Evolutionary conservation across 2,888 invertebrate species (phyloP), one percentile per base, ranked within the genome.

Genomic region (Trissolcus brochymenae): DNA sequence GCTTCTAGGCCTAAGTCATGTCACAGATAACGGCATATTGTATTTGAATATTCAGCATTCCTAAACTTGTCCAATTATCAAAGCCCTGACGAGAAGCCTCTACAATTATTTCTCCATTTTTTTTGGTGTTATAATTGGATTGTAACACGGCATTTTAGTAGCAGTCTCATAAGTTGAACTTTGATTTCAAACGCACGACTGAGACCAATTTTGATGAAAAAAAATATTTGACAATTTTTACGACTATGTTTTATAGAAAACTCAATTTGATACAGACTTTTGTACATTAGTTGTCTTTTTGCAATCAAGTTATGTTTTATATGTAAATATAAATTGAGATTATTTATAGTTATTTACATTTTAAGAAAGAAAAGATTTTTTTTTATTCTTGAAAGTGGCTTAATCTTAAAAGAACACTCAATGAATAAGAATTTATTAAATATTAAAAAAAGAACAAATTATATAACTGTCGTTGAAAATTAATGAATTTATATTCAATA

Each of bases 1-100:
- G 75, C 77, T 75, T 77, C 75, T 79, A 77, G 62, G 77, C 72
- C 71, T 79, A 77, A 79, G 79, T 70, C 40, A 78, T 53, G 72
- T 51, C 60, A 43, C 40, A 66, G 50, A 55, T 57, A 70, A 74
- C 21, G 64, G 72, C 79, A 79, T 67, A 60, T 68, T 67, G 56
- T 77, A 77, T 74, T 67, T 56, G 46, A 72, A 67, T 72, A 62
- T 74, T 65, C 64, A 71, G 71, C 80, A 78, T 78, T 80, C 78
- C 76, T 79, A 73, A 76, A 75, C 25, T 61, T 72, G 57, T 43
- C 50, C 70, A 53, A 57, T 60, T 57, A 77, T 71, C 57, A 35
- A 19, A 50, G 43, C 13, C 25, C 25, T 25, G 25, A 25, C 25
- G 25, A 25, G 6, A 67, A 55, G 65, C 56, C 56, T 73, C 3